Conservation (phyloP, 2,888 invertebrate species). For the Patella caerulea region DNA sequence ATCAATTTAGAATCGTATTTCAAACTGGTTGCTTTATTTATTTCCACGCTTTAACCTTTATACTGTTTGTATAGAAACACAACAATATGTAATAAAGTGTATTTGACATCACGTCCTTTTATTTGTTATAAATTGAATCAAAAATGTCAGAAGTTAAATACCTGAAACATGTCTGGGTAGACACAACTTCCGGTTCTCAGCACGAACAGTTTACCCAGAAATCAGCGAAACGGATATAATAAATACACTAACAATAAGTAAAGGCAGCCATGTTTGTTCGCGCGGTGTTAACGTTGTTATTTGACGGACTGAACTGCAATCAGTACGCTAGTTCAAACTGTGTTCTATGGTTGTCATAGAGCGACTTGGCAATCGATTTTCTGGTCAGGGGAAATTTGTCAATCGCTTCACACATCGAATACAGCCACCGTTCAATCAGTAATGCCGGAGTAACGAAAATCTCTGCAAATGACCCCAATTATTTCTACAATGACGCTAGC, state of each 20-base stretch:
- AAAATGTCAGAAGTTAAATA: no score
- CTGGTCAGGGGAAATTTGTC: neutral
- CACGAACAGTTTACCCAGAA: no score
- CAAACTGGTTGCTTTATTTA: no score
- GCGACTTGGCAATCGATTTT: no score
- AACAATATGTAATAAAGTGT: no score
- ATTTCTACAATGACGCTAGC: neutral
- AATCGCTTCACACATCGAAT: slow-evolving; percentile 8
- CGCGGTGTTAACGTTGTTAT: neutral
- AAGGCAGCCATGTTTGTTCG: slow-evolving; percentile 3
- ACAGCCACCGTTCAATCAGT: neutral
- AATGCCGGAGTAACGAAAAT: neutral
- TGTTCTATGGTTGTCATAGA: neutral
- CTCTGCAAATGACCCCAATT: slow-evolving; percentile 7
- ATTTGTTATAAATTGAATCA: no score
- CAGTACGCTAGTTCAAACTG: neutral
- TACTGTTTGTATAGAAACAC: no score
- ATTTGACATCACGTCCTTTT: no score
- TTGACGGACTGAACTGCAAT: neutral
- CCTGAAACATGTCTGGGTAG: no score
- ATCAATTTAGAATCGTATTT: no score
- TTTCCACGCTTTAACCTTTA: no score
- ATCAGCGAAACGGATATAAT: neutral
- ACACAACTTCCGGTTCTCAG: no score
- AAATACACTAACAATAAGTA: slow-evolving; percentile 8